Conservation (phyloP, 2,888 invertebrate species). For the Chymomyza caudatula region DNA sequence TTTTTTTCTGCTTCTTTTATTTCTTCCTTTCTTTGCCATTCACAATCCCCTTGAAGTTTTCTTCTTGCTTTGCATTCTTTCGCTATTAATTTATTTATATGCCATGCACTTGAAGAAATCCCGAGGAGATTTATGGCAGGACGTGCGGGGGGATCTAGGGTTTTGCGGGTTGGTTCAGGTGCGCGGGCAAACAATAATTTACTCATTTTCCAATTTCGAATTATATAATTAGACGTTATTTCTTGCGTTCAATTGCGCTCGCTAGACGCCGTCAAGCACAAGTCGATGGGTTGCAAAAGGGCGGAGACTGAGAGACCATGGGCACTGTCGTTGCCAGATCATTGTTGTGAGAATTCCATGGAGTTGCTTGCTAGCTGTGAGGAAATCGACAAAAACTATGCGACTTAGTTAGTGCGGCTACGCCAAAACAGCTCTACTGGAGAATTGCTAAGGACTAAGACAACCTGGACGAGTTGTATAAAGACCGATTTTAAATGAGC, state of each 20-base stretch:
- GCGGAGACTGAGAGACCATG: not conserved
- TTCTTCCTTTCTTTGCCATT: constrained; percentile 8
- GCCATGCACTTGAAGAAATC: constrained; percentile 38
- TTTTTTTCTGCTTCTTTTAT: constrained; percentile 15
- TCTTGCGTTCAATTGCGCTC: constrained; percentile 34
- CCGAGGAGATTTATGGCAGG: not conserved
- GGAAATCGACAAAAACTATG: too few species aligned
- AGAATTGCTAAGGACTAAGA: too few species aligned
- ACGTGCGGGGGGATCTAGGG: not conserved
- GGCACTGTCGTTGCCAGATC: too few species aligned
- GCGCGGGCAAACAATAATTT: constrained; percentile 36
- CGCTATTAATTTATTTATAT: constrained; percentile 61
- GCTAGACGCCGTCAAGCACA: constrained; percentile 20
- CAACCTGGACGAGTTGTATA: too few species aligned
- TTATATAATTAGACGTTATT: constrained; percentile 57
- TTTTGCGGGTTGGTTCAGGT: constrained; percentile 21
- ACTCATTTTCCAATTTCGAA: constrained; percentile 44
- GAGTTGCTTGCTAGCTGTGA: too few species aligned
- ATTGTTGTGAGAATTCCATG: too few species aligned
- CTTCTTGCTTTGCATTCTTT: constrained; percentile 46
- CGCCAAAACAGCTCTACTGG: too few species aligned
- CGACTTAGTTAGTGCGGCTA: too few species aligned
- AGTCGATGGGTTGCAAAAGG: not conserved
- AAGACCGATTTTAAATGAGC: too few species aligned
- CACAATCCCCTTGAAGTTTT: constrained; percentile 11